Evolutionary conservation across 2,113 vertebrate genomes (phyloP).

Genomic region (Ailurus styani): DNA sequence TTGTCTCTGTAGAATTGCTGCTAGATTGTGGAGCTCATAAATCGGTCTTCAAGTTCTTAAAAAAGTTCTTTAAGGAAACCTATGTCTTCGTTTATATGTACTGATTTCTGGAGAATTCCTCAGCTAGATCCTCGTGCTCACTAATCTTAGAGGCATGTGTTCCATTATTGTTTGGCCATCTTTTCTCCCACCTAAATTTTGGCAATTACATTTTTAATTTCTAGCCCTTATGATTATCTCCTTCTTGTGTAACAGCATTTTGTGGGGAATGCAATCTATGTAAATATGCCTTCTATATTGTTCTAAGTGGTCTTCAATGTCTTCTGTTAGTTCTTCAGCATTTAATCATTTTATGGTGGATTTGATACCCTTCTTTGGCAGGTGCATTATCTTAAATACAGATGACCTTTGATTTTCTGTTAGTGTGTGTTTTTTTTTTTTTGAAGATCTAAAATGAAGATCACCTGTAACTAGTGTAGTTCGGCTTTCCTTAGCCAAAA

Average conservation of each 20-base stretch:
- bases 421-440: not conserved
- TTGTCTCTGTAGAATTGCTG: not conserved
- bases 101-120: not conserved
- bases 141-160: not conserved
- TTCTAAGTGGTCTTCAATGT: not conserved
- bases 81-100: not conserved
- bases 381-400: not conserved
- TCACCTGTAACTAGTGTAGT: not conserved
- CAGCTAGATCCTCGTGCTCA: not conserved
- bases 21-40: not conserved
- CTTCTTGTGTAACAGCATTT: not conserved
- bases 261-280: not conserved
- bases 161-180: not conserved
- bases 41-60: not conserved
- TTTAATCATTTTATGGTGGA: not conserved
- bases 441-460: not conserved
- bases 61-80: not conserved
- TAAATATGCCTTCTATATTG: not conserved
- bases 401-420: not conserved
- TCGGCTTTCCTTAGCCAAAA: not conserved
- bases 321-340: not conserved
- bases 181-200: not conserved
- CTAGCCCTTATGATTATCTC: not conserved
- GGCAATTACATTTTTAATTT: not conserved
- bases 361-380: not conserved